Conservation (phyloP, 2,797 vertebrate genomes). For the Onychomys arenicola region DNA sequence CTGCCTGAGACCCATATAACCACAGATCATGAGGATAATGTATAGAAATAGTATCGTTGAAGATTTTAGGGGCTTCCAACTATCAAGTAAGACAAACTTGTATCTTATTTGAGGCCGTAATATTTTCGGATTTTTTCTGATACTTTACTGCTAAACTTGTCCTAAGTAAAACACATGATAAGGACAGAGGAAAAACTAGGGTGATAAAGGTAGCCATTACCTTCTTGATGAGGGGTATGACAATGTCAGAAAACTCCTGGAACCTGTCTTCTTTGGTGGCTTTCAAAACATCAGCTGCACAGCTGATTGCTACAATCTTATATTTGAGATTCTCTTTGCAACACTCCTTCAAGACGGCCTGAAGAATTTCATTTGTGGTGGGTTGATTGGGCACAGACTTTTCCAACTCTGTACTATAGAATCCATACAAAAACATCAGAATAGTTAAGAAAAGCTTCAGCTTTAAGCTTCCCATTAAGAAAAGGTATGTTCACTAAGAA, state of each 20-base stretch:
- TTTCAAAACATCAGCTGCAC: conserved; percentile 92
- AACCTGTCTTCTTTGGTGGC: conserved; percentile 94
- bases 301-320: conserved; percentile 94
- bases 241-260: conserved; percentile 91
- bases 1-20: not conserved
- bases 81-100: not conserved
- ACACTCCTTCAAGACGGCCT: conserved; percentile 95
- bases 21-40: not conserved
- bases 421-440: conserved; percentile 56
- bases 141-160: not conserved
- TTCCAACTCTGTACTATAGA: conserved; percentile 91
- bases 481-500: not conserved
- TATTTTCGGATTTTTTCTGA: conserved; percentile 18
- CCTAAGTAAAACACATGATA: conserved; percentile 3
- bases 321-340: conserved; percentile 95
- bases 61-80: not conserved
- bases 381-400: conserved; percentile 93
- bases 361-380: conserved; percentile 90
- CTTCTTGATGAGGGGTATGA: conserved; percentile 97
- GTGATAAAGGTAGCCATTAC: conserved; percentile 83
- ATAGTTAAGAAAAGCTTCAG: conserved; percentile 12
- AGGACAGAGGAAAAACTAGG: not conserved
- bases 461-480: not conserved
- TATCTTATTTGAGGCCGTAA: not conserved
- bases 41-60: not conserved